These are phyloP conservation scores for Oreonectes daqikongensis DNA, from an alignment of 2,797 vertebrate species.

Conservation along the genomic window DNA sequence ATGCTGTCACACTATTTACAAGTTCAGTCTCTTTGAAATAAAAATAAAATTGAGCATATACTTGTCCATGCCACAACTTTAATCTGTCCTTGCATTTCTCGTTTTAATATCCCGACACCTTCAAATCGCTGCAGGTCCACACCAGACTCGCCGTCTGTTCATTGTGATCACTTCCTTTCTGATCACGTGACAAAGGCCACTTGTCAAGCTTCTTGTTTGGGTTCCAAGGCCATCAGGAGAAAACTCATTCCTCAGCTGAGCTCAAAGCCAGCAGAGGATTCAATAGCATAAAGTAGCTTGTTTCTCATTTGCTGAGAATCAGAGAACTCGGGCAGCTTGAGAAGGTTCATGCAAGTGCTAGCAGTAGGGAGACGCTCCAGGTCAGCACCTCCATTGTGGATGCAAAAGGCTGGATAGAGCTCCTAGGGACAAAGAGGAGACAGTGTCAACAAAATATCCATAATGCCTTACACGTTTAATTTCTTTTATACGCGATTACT, in stretches of 20 bases:
- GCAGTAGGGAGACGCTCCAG: slow-evolving; percentile 94
- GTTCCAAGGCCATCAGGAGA: slow-evolving; percentile 57
- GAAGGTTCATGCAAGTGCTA: slow-evolving; percentile 99
- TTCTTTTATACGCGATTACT: not conserved
- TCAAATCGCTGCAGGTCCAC: slow-evolving; percentile 39
- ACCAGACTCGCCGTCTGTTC: slow-evolving; percentile 21
- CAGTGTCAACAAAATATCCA: not conserved
- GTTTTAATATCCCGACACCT: slow-evolving; percentile 18
- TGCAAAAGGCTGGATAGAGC: slow-evolving; percentile 96
- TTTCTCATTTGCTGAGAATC: slow-evolving; percentile 91
- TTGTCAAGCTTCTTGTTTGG: not conserved
- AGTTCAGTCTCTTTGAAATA: slow-evolving; percentile 36
- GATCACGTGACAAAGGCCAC: not conserved
- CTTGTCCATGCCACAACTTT: slow-evolving; percentile 48
- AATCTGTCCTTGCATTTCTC: slow-evolving; percentile 62
- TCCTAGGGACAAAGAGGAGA: slow-evolving; percentile 77
- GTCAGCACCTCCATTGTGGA: slow-evolving; percentile 95
- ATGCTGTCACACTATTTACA: slow-evolving; percentile 14
- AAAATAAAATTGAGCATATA: slow-evolving; percentile 6
- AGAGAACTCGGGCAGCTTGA: slow-evolving; percentile 96
- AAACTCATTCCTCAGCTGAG: slow-evolving; percentile 84
- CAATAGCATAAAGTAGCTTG: slow-evolving; percentile 96
- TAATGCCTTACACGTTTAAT: not conserved
- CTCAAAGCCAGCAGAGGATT: slow-evolving; percentile 97
- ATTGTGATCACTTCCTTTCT: not conserved